Percentiles rank a stretch among this genome's conserved stretches.
phyloP scores from a whole-genome alignment of 2,797 vertebrate species.

The Gymnodraco acuticeps region DNA sequence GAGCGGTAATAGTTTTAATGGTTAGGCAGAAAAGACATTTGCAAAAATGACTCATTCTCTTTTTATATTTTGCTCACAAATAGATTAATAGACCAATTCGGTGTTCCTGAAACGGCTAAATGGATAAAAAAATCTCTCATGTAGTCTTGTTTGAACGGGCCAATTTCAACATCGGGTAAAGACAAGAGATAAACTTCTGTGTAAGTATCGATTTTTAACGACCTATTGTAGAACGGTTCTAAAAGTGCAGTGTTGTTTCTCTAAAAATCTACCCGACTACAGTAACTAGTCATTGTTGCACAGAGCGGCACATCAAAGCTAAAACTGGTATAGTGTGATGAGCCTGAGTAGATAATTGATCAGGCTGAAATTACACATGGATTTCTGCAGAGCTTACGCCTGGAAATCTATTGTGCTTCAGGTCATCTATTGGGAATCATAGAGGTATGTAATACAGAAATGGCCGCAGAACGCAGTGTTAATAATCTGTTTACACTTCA shows the following conservation, averaged over 20 bases:
- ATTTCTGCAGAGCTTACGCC: conserved; percentile 75
- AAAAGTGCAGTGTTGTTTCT: conserved; percentile 19
- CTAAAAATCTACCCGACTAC: conserved; percentile 18
- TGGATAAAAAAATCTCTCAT: background rate
- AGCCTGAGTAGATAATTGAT: conserved; percentile 85
- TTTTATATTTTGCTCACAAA: background rate
- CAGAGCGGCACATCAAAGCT: conserved; percentile 60
- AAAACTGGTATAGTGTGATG: conserved; percentile 62
- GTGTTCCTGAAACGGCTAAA: conserved; percentile 8
- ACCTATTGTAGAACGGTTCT: background rate
- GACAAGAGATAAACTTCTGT: background rate
- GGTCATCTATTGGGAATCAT: conserved; percentile 77
- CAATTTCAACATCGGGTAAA: background rate
- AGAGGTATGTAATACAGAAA: conserved; percentile 80
- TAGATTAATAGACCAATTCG: background rate
- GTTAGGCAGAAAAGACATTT: background rate
- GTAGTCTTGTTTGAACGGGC: background rate
- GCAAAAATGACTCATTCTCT: too few species aligned
- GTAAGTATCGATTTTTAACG: background rate
- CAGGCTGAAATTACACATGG: conserved; percentile 83
- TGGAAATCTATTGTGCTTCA: conserved; percentile 76
- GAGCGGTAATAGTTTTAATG: background rate
- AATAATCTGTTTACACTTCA: conserved; percentile 83
- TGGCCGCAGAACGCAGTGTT: conserved; percentile 69
- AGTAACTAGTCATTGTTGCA: conserved; percentile 52